Percentiles rank a stretch among this genome's conserved stretches.
Conservation (phyloP, 2,113 vertebrate species). For the Nothocercus nigrocapillus region DNA sequence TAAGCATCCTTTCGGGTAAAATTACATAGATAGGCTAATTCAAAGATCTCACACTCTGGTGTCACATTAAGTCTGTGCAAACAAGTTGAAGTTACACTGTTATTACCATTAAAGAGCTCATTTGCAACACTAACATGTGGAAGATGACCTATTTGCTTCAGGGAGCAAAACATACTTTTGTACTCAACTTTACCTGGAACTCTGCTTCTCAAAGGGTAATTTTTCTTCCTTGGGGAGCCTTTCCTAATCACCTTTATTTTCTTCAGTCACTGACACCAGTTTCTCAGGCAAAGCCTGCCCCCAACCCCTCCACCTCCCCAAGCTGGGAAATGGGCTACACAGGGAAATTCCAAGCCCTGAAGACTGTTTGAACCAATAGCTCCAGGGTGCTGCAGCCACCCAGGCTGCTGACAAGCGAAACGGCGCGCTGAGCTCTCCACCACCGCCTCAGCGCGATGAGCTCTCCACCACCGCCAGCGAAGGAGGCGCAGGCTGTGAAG, state of each 20-base stretch:
- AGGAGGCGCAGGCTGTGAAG: not conserved
- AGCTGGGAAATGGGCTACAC: not conserved
- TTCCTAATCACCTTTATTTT: not conserved
- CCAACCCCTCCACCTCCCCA: not conserved
- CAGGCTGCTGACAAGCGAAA: not conserved
- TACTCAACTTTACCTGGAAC: accelerated
- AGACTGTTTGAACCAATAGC: not conserved
- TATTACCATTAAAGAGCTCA: not conserved
- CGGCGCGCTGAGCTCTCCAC: not conserved
- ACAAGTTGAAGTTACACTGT: not conserved
- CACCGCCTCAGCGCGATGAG: not conserved
- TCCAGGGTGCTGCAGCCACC: not conserved
- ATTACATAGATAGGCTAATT: not conserved
- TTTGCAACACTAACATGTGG: not conserved
- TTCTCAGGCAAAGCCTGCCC: not conserved
- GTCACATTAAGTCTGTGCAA: not conserved
- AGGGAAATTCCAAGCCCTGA: not conserved
- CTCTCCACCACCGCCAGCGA: not conserved
- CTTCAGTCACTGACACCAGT: not conserved
- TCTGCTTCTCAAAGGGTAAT: not conserved
- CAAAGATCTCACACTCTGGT: not conserved
- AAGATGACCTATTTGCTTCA: not conserved
- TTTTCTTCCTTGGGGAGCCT: not conserved
- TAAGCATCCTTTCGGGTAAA: not conserved
- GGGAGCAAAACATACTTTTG: not conserved